phyloP scores from a whole-genome alignment of 2,797 vertebrate species.

The Lutjanus argentimaculatus region DNA sequence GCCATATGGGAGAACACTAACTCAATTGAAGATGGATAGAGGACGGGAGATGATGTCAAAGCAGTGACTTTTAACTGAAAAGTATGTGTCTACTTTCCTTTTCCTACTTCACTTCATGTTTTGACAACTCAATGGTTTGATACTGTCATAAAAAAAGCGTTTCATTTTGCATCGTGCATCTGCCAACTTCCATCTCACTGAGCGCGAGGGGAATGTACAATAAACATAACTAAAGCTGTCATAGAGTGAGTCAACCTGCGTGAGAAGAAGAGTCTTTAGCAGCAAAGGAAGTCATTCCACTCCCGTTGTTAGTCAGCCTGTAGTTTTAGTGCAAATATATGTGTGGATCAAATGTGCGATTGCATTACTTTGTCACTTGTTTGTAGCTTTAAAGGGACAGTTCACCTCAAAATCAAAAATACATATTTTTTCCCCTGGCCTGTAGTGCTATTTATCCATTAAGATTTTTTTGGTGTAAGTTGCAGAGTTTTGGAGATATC shows the following conservation, averaged over 20 bases:
- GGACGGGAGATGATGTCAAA: neutral
- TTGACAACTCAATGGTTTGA: neutral
- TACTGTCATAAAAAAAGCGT: neutral
- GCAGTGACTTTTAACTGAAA: neutral
- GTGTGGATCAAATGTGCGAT: neutral
- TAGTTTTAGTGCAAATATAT: neutral
- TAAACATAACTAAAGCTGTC: neutral
- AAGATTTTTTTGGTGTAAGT: too few species aligned
- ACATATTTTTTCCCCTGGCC: too few species aligned
- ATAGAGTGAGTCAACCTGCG: neutral
- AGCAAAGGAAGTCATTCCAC: neutral
- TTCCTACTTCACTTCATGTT: neutral
- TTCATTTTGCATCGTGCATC: neutral
- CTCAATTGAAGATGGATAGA: neutral
- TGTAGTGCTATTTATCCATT: too few species aligned
- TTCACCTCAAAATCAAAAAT: too few species aligned
- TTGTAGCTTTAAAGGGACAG: too few species aligned
- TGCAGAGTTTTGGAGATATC: too few species aligned
- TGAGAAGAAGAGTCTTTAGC: neutral
- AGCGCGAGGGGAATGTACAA: too few species aligned
- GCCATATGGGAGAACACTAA: neutral
- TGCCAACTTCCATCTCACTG: neutral
- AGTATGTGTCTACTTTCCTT: neutral
- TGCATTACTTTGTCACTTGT: neutral
- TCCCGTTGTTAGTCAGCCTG: neutral